Base-by-base conservation (phyloP, 2,797 vertebrate genomes). In the Cyprinella venusta region DNA sequence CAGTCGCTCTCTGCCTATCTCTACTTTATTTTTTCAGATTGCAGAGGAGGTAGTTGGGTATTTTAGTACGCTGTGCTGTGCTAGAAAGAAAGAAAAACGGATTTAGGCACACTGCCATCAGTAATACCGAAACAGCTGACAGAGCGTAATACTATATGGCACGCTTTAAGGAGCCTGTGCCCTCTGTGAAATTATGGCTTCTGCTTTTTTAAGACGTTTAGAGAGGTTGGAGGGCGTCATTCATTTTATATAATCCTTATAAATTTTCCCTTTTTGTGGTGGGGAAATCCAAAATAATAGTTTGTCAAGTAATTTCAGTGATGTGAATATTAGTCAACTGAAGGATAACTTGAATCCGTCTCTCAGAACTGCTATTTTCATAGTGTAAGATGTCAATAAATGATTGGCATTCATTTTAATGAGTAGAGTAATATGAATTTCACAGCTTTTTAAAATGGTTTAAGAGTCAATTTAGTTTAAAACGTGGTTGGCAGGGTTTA, bases 41-140 rank as follows among this genome's bases (percentile, higher is more conserved):
- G 71, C 12, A 19, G 19, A n/a, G 30, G 19, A 8, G 30, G 48
- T 74, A 71, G 42, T 6, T 78, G 36, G 38, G 16, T 71, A n/a
- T 85, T 83, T 63, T 42, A 65, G 71, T 74, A 56, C 56, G 21
- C 64, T 61, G 36, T 48, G 33, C 15, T 65, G 40, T 81, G 30
- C 79, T 36, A 84, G 13, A 83, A 12, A 61, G 33, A 45, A 81
- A 77, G 77, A 8, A 50, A 52, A 59, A 52, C 13, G 69, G n/a
- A 42, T 81, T 79, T 84, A 30, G 56, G 33, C 26, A 45, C 10
- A 18, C n/a, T 33, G 33, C 38, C 71, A 81, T 52, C 16, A 63
- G 54, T 77, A 78, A 80, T 54, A 54, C 24, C 71, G 38, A 48
- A 84, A 67, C 78, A 84, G 84, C 82, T 84, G 75, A 82, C 68